Evolutionary conservation across 1,140 invertebrate species (phyloP).

Genomic region (Coenobita brevimanus): DNA sequence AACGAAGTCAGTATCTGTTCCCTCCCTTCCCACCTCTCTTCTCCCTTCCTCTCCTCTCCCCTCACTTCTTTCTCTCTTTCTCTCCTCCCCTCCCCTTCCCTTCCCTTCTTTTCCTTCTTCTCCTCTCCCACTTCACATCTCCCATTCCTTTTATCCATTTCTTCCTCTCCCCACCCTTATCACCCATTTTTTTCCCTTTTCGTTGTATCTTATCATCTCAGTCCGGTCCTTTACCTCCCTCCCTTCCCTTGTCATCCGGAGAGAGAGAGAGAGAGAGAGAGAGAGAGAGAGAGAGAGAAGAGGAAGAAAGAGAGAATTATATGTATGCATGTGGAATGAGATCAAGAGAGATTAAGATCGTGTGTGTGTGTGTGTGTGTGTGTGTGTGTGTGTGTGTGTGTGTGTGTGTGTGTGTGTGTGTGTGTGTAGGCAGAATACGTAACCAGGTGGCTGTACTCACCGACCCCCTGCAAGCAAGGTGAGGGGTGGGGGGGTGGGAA

Average conservation of each 20-base stretch:
- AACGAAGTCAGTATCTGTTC: no score
- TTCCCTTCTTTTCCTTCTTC: no score
- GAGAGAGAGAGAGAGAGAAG: slow-evolving; percentile 30
- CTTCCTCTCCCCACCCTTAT: neutral
- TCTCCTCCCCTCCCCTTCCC: no score
- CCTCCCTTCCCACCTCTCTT: neutral
- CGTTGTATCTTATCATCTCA: neutral
- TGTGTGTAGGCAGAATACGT: neutral
- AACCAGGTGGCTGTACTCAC: neutral
- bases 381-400: slow-evolving; percentile 19
- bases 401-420: neutral
- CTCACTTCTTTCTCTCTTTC: no score
- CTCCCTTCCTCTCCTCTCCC: no score
- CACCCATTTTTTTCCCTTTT: neutral
- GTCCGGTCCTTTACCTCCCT: neutral
- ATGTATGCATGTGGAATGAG: neutral
- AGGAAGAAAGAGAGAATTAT: neutral
- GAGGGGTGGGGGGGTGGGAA: neutral
- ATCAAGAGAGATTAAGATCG: neutral
- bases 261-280: slow-evolving; percentile 25
- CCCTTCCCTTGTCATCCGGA: neutral
- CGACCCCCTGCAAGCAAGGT: no score
- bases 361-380: neutral
- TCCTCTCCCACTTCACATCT: no score
- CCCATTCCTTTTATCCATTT: neutral